phyloP scores from a whole-genome alignment of 2,797 vertebrate species.

The Acrocephalus scirpaceus region DNA sequence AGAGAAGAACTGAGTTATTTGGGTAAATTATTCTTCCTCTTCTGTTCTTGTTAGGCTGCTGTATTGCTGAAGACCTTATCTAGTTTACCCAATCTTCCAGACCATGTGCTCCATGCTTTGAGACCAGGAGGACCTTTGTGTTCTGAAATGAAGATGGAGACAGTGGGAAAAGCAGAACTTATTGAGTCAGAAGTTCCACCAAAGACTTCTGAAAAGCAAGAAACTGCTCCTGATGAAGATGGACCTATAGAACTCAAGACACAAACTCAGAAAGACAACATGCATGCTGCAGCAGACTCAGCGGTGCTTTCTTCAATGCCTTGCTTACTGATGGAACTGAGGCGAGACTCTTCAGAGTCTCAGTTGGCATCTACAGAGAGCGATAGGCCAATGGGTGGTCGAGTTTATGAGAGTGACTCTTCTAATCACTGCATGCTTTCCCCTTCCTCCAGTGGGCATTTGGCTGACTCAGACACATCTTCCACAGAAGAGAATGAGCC shows the following conservation, averaged over 20 bases:
- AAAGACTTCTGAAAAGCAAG: conserved; percentile 81
- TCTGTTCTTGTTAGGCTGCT: conserved; percentile 77
- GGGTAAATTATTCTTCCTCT: conserved; percentile 15
- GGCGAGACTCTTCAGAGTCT: conserved; percentile 89
- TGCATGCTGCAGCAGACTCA: conserved; percentile 79
- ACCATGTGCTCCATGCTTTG: conserved; percentile 79
- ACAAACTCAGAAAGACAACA: conserved; percentile 80
- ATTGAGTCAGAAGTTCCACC: conserved; percentile 83
- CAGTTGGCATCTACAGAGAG: conserved; percentile 88
- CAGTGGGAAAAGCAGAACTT: conserved; percentile 87
- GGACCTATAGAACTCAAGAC: conserved; percentile 81
- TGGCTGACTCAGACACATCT: conserved; percentile 96
- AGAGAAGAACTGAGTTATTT: background rate
- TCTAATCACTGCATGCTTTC: conserved; percentile 97
- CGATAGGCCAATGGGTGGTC: conserved; percentile 82
- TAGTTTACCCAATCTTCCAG: conserved; percentile 38
- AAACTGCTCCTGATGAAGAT: conserved; percentile 80
- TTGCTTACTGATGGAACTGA: conserved; percentile 92
- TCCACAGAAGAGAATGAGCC: conserved; percentile 89
- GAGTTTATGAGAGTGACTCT: conserved; percentile 92
- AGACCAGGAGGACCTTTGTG: conserved; percentile 47
- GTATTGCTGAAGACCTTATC: conserved; percentile 54
- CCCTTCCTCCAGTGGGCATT: conserved; percentile 95
- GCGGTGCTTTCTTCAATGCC: conserved; percentile 89
- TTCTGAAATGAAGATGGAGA: conserved; percentile 95